Conservation (phyloP, 2,113 vertebrate genomes). For the Gavialis gangeticus region DNA sequence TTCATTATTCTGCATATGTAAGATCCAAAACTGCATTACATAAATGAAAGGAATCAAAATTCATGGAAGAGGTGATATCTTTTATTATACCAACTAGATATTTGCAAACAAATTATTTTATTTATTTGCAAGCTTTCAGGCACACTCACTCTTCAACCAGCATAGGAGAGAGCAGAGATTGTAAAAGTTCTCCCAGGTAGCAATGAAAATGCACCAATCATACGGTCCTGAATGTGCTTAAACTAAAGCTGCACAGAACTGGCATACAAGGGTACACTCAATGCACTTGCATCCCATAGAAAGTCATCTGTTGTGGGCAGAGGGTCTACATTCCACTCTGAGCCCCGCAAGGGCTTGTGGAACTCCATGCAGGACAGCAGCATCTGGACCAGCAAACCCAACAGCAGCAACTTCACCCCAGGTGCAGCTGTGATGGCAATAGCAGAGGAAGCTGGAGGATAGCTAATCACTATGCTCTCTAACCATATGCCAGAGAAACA, state of each 20-base stretch:
- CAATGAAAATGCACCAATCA: too few relatives aligned
- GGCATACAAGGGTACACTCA: not conserved
- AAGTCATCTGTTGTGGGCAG: not conserved
- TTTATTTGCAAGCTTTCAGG: too few relatives aligned
- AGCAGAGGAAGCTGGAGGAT: not conserved
- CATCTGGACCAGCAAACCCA: not conserved
- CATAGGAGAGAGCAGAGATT: too few relatives aligned
- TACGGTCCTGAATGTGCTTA: not conserved
- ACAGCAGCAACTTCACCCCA: not conserved
- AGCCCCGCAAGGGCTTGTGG: not conserved
- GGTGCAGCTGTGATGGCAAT: not conserved
- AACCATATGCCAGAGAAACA: not conserved
- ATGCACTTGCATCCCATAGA: fast-evolving
- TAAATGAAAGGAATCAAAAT: not conserved
- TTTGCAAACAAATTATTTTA: too few relatives aligned
- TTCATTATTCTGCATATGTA: not conserved
- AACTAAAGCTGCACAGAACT: not conserved
- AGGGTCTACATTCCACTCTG: not conserved
- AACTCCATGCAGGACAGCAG: not conserved
- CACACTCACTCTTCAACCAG: too few relatives aligned
- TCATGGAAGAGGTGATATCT: too few relatives aligned
- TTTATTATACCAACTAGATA: too few relatives aligned
- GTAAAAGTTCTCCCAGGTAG: too few relatives aligned
- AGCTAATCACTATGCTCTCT: not conserved
- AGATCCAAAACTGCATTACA: not conserved